These are phyloP conservation scores for Drosophila tsacasi DNA, from an alignment of 1,140 invertebrate species.

Conservation along the genomic window DNA sequence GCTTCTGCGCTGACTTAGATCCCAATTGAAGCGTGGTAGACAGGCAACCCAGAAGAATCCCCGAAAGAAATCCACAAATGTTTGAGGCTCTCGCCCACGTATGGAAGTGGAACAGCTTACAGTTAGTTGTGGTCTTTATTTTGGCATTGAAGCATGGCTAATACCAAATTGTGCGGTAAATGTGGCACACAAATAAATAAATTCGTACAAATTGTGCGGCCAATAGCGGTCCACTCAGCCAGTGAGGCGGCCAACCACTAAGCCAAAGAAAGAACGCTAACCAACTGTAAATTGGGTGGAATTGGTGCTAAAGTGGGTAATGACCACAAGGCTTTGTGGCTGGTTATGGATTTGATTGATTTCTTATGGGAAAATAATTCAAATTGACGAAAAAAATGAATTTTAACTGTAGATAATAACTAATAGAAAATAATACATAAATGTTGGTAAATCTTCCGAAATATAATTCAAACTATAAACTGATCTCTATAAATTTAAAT, in stretches of 20 bases:
- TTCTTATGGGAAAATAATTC: background rate
- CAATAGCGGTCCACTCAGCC: constrained; percentile 58
- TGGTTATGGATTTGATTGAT: constrained; percentile 4
- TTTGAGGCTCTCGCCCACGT: constrained; percentile 21
- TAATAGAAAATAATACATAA: background rate
- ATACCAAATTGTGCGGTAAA: constrained; percentile 70
- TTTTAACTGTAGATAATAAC: background rate
- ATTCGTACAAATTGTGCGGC: constrained; percentile 71
- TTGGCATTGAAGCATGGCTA: constrained; percentile 49
- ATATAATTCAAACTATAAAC: background rate
- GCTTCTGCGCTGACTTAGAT: constrained; percentile 49
- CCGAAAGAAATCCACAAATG: constrained; percentile 50
- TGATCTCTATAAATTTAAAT: background rate
- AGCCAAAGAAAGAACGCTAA: constrained; percentile 31
- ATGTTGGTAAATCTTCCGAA: background rate
- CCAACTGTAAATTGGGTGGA: constrained; percentile 32
- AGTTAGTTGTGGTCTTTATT: constrained; percentile 54
- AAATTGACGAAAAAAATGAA: too few species aligned
- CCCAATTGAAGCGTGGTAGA: constrained; percentile 61
- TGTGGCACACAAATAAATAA: constrained; percentile 71
- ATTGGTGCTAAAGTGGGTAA: constrained; percentile 26
- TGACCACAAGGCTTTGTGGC: constrained; percentile 9
- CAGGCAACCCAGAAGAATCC: constrained; percentile 33
- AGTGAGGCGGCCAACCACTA: too few species aligned
- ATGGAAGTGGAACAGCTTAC: constrained; percentile 69